These are phyloP conservation scores for Allolobophora icterica DNA, from an alignment of 2,888 invertebrate species.

Conservation along the genomic window DNA sequence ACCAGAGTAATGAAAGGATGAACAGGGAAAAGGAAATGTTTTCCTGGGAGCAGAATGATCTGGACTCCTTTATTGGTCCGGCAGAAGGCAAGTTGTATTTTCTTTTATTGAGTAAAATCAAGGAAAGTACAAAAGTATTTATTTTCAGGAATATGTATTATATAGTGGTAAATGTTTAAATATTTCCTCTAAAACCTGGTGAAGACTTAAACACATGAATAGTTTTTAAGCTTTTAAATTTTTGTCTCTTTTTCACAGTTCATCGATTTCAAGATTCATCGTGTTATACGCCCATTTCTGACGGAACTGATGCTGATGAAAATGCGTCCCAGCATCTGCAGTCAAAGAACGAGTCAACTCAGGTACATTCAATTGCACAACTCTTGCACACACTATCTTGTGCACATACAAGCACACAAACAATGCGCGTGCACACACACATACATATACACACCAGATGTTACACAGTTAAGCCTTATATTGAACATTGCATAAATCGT, in stretches of 20 bases:
- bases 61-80: background rate
- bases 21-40: background rate
- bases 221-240: no score
- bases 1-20: background rate
- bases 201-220: background rate
- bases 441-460: no score
- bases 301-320: background rate
- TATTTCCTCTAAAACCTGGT: background rate
- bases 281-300: background rate
- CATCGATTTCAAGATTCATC: background rate
- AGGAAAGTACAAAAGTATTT: background rate
- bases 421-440: no score
- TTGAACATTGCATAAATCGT: no score
- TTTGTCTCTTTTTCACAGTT: background rate
- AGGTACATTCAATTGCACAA: background rate
- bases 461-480: no score
- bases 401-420: no score
- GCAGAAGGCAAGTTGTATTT: constrained; percentile 19
- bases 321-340: background rate
- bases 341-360: constrained; percentile 5
- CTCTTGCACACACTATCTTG: no score
- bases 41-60: constrained; percentile 15
- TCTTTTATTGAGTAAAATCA: background rate
- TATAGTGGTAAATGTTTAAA: no score
- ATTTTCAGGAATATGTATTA: background rate